A percentile compares a stretch with the other conserved stretches of the same genome.
Conservation (phyloP, 2,797 vertebrate genomes). For the Enteromius unitaeniatus region DNA sequence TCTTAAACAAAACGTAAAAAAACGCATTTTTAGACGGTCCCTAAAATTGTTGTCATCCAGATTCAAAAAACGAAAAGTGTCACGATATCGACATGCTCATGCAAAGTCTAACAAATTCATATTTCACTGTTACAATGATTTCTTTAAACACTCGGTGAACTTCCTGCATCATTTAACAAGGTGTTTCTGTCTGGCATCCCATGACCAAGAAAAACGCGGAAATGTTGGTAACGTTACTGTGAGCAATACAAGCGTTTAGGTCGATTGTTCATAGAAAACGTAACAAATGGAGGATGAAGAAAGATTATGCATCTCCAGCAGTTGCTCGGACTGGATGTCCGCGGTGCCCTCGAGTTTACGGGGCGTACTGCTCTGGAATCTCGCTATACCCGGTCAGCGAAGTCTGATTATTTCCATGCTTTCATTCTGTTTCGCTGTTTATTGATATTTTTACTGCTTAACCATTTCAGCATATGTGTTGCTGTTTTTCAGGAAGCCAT, state of each 20-base stretch:
- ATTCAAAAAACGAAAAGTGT: not conserved
- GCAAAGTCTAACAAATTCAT: not conserved
- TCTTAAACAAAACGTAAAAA: not conserved
- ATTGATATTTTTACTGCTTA: not conserved
- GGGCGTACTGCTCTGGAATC: constrained; percentile 56
- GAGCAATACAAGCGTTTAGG: not conserved
- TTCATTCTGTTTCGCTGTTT: not conserved
- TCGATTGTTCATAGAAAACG: not conserved
- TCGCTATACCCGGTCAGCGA: constrained; percentile 63
- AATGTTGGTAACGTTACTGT: not conserved
- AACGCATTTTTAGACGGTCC: constrained; percentile 34
- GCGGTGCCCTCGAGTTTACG: constrained; percentile 51
- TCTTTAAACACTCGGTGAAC: not conserved
- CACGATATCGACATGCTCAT: not conserved
- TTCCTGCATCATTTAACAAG: too few species aligned
- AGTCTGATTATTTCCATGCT: not conserved
- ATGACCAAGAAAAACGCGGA: constrained; percentile 1
- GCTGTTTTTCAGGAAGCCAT: constrained; percentile 76
- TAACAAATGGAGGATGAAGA: constrained; percentile 17
- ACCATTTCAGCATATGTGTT: not conserved
- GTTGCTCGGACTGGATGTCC: constrained; percentile 64
- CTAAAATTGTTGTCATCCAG: constrained; percentile 20
- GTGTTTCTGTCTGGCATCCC: not conserved
- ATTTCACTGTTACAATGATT: not conserved
- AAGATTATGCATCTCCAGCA: not conserved